Evolutionary conservation across 1,140 invertebrate species (phyloP).

Genomic region (Anadara kagoshimensis): DNA sequence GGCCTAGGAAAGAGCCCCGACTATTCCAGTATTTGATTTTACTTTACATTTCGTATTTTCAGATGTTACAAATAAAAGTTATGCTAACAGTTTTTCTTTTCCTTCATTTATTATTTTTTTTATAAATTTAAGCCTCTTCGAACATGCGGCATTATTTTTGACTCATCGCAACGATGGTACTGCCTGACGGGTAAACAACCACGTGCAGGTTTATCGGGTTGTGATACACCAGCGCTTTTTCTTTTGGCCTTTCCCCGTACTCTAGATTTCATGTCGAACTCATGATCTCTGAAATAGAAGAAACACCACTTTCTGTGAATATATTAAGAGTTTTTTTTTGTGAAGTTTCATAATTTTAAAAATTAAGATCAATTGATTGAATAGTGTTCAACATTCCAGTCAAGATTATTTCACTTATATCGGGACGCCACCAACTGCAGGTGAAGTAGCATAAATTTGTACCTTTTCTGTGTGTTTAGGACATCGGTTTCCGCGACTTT

Average conservation of each 20-base stretch:
- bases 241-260: not conserved
- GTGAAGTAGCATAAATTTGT: too few relatives aligned
- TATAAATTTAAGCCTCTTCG: not conserved
- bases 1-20: not conserved
- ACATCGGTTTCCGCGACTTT: too few relatives aligned
- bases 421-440: too few relatives aligned
- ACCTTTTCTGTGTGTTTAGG: too few relatives aligned
- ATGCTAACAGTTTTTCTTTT: too few relatives aligned
- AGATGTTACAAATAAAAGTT: not conserved
- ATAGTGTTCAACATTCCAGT: too few relatives aligned
- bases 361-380: not conserved
- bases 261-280: not conserved
- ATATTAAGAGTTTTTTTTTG: not conserved
- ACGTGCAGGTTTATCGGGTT: slow-evolving; percentile 5
- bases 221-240: slow-evolving; percentile 10
- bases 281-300: slow-evolving; percentile 11
- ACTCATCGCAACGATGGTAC: slow-evolving; percentile 2
- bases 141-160: slow-evolving; percentile 26
- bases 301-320: too few relatives aligned
- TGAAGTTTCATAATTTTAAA: not conserved
- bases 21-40: not conserved
- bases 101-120: too few relatives aligned
- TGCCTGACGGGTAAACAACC: slow-evolving; percentile 11
- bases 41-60: not conserved
- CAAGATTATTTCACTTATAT: too few relatives aligned